Base-by-base conservation (phyloP, 92 coral and sea anemone species). In the Porites evermanni region DNA sequence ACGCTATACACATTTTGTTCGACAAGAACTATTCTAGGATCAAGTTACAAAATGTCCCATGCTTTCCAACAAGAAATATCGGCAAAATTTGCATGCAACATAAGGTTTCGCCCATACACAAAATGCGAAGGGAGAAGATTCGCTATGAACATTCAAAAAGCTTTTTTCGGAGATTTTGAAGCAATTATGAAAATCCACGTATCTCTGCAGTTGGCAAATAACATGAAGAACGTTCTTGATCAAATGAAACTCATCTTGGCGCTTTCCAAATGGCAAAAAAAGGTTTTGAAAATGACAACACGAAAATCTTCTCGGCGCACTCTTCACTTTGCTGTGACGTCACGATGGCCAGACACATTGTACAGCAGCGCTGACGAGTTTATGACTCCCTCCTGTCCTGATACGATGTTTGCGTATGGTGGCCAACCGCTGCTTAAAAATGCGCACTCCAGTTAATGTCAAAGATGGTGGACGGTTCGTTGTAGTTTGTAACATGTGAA, bases 261-360 rank as follows among this genome's bases (percentile, higher is more conserved):
- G 74, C 52, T 70, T 26, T 26, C 32, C 74, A 26, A n/a, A 26
- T 17, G 38, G 52, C 13, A 26, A 13, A 70, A 26, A 70, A 70
- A 26, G 7, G 10, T 18, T 51, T n/a, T 24, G 52, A 7, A 70
- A 24, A 26, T 26, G 38, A 53, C 38, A 12, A 26, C n/a, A 18
- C 23, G 50, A 26, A 70, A 70, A 59, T 12, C 38, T 26, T 70
- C 10, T 19, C 11, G 19, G 3, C 24, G 29, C 1, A n/a, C 52
- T 17, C 52, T 70, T 70, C 52, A 8, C 12, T 29, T 24, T 11
- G 23, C 69, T 26, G 68, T 76, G 69, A 76, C 80, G 80, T 76
- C 80, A 76, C 17, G 21, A 76, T 76, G 80, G 68, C 80, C 50
- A 26, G 32, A 26, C 2, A 26, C 32, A 26, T 26, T 2, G 32